Percentiles rank a stretch among this genome's conserved stretches.
These are phyloP conservation scores for Etheostoma spectabile DNA, from an alignment of 2,113 vertebrate species.

Conservation along the genomic window DNA sequence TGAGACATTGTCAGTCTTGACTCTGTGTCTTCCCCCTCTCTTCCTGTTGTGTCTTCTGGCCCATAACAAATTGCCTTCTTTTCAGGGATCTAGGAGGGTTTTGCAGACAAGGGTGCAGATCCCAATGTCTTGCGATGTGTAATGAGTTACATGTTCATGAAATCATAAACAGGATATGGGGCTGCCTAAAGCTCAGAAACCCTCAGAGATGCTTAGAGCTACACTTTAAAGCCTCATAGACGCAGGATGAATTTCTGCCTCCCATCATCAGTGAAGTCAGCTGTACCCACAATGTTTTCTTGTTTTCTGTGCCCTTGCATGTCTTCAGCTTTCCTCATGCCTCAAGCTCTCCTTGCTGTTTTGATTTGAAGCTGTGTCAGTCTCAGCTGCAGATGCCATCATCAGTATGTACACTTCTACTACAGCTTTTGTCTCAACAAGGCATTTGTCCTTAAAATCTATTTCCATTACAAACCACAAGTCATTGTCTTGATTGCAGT, in stretches of 20 bases:
- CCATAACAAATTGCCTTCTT: slow-evolving; percentile 60
- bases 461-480: neutral
- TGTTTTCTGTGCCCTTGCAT: neutral
- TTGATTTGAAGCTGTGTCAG: neutral
- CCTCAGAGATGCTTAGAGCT: slow-evolving; percentile 52
- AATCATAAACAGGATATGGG: slow-evolving; percentile 76
- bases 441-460: neutral
- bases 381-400: neutral
- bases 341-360: neutral
- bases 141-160: slow-evolving; percentile 79
- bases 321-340: neutral
- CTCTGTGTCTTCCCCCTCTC: neutral
- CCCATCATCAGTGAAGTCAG: slow-evolving; percentile 45
- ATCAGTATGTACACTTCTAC: neutral
- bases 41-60: neutral
- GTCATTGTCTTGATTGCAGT: neutral
- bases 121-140: slow-evolving; percentile 64
- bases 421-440: neutral
- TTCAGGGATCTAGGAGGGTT: slow-evolving; percentile 55
- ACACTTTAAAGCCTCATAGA: slow-evolving; percentile 54
- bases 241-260: slow-evolving; percentile 59
- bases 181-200: slow-evolving; percentile 46
- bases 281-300: slow-evolving; percentile 17
- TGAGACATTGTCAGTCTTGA: neutral
- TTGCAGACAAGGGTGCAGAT: slow-evolving; percentile 36